phyloP scores from a whole-genome alignment of 2,113 vertebrate species.

The Mesoclemmys tuberculata region DNA sequence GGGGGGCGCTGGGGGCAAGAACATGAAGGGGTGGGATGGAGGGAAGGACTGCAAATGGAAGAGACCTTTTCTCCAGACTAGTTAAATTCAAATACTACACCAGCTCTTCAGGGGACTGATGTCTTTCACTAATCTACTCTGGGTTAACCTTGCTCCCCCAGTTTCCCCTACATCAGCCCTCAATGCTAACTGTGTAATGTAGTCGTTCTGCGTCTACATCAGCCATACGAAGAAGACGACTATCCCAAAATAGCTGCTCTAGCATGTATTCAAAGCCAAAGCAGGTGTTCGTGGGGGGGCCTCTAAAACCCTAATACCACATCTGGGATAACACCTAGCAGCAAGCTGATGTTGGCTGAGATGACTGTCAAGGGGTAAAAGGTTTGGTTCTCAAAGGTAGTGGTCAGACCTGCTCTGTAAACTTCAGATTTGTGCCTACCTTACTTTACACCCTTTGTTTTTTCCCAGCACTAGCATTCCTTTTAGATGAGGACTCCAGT shows the following conservation, averaged over 20 bases:
- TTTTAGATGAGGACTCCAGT: fast-evolving
- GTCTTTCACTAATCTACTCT: neutral
- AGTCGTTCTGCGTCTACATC: neutral
- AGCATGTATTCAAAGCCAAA: neutral
- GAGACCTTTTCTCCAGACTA: neutral
- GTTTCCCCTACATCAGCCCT: fast-evolving
- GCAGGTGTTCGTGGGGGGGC: fast-evolving
- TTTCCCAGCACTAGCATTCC: neutral
- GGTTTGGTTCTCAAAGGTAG: neutral
- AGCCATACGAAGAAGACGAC: neutral
- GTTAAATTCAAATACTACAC: neutral
- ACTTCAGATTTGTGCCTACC: neutral
- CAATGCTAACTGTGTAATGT: fast-evolving
- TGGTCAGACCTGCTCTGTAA: no score
- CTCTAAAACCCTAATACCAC: neutral
- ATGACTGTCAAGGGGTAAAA: fast-evolving
- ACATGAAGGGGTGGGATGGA: neutral
- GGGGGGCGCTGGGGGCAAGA: neutral
- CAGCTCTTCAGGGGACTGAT: neutral
- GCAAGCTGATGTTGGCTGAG: fast-evolving
- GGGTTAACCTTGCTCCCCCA: no score
- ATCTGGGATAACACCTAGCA: neutral
- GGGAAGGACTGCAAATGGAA: neutral
- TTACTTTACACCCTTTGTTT: fast-evolving
- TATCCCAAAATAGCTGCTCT: neutral